A percentile compares a stretch with the other conserved stretches of the same genome.
phyloP scores from a whole-genome alignment of 2,113 vertebrate genomes.

The Gymnogyps californianus region DNA sequence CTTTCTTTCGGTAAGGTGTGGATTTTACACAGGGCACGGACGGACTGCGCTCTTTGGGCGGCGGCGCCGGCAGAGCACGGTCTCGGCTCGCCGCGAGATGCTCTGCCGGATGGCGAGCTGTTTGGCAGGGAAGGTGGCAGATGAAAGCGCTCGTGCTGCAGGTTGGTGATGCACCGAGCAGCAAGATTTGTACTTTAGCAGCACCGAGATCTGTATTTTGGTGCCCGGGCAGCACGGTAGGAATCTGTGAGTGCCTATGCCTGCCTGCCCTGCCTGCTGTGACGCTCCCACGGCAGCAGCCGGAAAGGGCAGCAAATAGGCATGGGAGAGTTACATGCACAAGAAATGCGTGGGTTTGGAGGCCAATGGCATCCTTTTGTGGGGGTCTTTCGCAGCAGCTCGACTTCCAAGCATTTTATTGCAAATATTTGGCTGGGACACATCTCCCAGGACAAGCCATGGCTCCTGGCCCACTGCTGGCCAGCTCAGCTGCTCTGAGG shows the following conservation, averaged over 20 bases:
- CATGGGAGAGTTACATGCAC: fast-evolving
- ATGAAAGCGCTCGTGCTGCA: fast-evolving
- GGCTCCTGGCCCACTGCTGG: background rate
- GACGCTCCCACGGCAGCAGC: background rate
- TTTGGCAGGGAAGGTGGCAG: background rate
- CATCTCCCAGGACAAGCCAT: background rate
- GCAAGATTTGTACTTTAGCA: background rate
- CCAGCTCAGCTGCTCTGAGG: background rate
- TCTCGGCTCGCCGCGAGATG: fast-evolving
- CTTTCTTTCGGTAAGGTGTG: fast-evolving
- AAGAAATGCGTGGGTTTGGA: background rate
- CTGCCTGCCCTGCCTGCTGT: background rate
- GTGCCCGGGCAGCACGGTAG: background rate
- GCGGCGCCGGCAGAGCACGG: too few relatives aligned
- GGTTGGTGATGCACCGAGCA: background rate
- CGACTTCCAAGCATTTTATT: fast-evolving
- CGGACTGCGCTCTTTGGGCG: background rate
- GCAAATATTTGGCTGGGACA: background rate
- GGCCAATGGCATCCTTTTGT: background rate
- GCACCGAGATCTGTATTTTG: background rate
- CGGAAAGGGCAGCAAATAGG: background rate
- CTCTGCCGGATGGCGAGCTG: background rate
- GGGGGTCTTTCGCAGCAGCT: background rate
- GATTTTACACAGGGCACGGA: fast-evolving
- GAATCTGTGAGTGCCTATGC: background rate